Evolutionary conservation across 2,888 invertebrate species (phyloP).

Genomic region (Baronia brevicornis): DNA sequence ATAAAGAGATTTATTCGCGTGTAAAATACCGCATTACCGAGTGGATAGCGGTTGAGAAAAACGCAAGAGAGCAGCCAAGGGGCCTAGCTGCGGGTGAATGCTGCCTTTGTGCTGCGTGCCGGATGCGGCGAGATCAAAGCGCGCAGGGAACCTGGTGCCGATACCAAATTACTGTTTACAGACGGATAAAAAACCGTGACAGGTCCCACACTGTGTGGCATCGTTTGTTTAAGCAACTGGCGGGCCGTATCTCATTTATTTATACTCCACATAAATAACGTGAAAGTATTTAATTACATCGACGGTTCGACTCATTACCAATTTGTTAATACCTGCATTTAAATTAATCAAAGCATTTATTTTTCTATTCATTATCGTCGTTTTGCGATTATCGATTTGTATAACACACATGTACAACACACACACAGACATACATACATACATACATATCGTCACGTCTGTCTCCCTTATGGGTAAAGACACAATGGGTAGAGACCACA

Average conservation of each 20-base stretch:
- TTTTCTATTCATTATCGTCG: too few relatives aligned
- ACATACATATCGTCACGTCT: too few relatives aligned
- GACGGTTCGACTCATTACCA: slow-evolving; percentile 1
- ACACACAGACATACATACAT: too few relatives aligned
- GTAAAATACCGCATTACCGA: slow-evolving; percentile 22
- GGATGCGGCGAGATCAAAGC: slow-evolving; percentile 68
- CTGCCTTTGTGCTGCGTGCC: slow-evolving; percentile 51
- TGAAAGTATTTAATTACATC: slow-evolving; percentile 1
- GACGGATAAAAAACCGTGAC: slow-evolving; percentile 52
- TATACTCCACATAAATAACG: slow-evolving; percentile 2
- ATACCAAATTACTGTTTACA: slow-evolving; percentile 57
- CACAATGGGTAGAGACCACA: too few relatives aligned
- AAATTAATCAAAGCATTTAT: too few relatives aligned
- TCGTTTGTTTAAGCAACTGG: background rate
- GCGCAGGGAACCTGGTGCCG: slow-evolving; percentile 22
- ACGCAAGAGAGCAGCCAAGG: slow-evolving; percentile 14
- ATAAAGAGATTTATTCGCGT: slow-evolving; percentile 28
- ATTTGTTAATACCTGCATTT: background rate
- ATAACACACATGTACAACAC: too few relatives aligned
- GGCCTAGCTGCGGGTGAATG: slow-evolving; percentile 16
- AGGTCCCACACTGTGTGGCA: slow-evolving; percentile 38
- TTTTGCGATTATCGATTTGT: too few relatives aligned
- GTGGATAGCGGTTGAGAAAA: slow-evolving; percentile 5
- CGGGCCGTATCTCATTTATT: slow-evolving; percentile 5
- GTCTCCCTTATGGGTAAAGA: too few relatives aligned